Conservation (phyloP, 2,113 vertebrate species). For the Perca fluviatilis region DNA sequence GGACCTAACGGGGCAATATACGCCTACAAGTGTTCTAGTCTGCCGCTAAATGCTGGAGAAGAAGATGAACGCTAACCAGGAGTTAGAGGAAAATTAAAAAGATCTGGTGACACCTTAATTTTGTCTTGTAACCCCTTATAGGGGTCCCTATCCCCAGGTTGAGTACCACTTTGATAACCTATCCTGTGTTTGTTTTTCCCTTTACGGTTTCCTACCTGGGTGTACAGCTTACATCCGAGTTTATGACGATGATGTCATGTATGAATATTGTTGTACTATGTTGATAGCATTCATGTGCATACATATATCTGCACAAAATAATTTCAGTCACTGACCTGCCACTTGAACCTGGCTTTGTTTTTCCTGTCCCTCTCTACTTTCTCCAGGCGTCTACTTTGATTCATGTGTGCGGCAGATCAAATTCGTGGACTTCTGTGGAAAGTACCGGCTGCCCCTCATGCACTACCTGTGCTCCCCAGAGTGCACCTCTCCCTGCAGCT, state of each 20-base stretch:
- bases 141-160: not conserved
- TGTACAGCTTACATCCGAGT: not conserved
- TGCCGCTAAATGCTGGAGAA: too few species aligned
- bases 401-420: constrained; percentile 98
- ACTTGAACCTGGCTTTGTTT: not conserved
- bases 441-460: constrained; percentile 98
- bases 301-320: not conserved
- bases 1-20: too few species aligned
- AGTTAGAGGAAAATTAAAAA: too few species aligned
- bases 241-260: not conserved
- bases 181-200: not conserved
- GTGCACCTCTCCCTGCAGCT: constrained; percentile 96
- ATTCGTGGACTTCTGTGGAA: constrained; percentile 99
- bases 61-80: too few species aligned
- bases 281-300: not conserved
- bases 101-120: not conserved
- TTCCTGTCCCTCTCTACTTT: not conserved
- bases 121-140: not conserved
- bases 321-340: not conserved
- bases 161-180: not conserved
- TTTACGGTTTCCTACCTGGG: not conserved
- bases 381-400: constrained; percentile 97
- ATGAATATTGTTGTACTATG: not conserved
- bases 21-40: too few species aligned
- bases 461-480: constrained; percentile 98